phyloP scores from a whole-genome alignment of 2,797 vertebrate genomes.

The Chloroceryle amazona region DNA sequence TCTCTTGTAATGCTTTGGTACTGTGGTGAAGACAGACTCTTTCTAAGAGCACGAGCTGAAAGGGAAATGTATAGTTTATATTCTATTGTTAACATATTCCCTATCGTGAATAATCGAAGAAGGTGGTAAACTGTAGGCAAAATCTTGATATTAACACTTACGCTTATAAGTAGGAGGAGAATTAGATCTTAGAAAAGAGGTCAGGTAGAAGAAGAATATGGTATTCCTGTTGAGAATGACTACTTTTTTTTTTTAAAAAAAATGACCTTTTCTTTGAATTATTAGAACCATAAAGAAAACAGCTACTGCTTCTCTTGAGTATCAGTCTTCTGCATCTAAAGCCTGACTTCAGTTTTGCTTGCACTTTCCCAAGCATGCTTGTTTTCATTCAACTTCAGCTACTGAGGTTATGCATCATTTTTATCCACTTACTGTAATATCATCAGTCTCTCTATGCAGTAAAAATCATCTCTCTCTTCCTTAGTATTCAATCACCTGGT shows the following conservation, averaged over 20 bases:
- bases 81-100: not conserved
- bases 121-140: not conserved
- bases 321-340: not conserved
- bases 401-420: not conserved
- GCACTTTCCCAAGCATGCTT: not conserved
- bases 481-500: not conserved
- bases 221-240: not conserved
- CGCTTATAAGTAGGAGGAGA: not conserved
- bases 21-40: not conserved
- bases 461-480: not conserved
- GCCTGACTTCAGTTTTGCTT: not conserved
- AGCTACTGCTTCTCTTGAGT: not conserved
- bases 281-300: not conserved
- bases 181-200: not conserved
- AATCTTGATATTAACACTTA: not conserved
- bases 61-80: rapidly evolving
- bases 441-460: not conserved
- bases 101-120: not conserved
- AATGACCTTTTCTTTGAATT: not conserved
- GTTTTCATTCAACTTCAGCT: not conserved
- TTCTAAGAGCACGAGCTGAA: not conserved
- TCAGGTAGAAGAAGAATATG: not conserved
- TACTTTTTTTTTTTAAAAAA: not conserved
- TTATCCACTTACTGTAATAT: not conserved
- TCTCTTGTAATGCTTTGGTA: not conserved